Conservation (phyloP, 2,113 vertebrate species). For the Collichthys lucidus region DNA sequence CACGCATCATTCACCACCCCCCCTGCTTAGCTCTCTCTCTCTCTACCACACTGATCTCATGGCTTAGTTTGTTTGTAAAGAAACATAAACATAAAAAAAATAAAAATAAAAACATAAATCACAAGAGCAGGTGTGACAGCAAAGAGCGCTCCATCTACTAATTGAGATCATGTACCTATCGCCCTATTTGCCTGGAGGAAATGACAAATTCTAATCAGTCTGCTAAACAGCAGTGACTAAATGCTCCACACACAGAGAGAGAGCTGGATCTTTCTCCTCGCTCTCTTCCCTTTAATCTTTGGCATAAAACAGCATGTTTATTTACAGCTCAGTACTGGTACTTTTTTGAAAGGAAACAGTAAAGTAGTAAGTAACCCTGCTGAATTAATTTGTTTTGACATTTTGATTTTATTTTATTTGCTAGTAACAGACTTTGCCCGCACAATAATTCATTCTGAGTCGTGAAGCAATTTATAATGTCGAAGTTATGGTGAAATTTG, state of each 20-base stretch:
- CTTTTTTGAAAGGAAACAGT: background rate
- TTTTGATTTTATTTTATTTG: background rate
- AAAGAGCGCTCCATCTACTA: slow-evolving; percentile 35
- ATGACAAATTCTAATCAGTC: slow-evolving; percentile 38
- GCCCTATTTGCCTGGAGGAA: slow-evolving; percentile 45
- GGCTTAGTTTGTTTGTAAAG: slow-evolving; percentile 32
- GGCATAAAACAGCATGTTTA: slow-evolving; percentile 17
- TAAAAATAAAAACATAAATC: no score
- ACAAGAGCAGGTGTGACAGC: slow-evolving; percentile 37
- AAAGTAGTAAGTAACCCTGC: background rate
- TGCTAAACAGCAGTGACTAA: slow-evolving; percentile 29
- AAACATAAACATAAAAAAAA: no score
- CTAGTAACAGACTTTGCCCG: no score
- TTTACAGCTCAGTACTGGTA: background rate
- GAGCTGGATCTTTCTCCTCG: background rate
- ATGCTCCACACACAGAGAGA: background rate
- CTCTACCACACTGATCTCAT: slow-evolving; percentile 1
- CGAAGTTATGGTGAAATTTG: background rate
- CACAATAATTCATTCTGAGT: background rate
- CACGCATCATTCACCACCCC: slow-evolving; percentile 60
- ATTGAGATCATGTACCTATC: slow-evolving; percentile 60
- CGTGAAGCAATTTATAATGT: background rate
- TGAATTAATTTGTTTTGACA: background rate
- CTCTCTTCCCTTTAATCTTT: slow-evolving; percentile 9
- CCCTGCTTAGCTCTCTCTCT: background rate